Evolutionary conservation across 2,888 invertebrate genomes (phyloP).

Genomic region (Melinaea menophilus): DNA sequence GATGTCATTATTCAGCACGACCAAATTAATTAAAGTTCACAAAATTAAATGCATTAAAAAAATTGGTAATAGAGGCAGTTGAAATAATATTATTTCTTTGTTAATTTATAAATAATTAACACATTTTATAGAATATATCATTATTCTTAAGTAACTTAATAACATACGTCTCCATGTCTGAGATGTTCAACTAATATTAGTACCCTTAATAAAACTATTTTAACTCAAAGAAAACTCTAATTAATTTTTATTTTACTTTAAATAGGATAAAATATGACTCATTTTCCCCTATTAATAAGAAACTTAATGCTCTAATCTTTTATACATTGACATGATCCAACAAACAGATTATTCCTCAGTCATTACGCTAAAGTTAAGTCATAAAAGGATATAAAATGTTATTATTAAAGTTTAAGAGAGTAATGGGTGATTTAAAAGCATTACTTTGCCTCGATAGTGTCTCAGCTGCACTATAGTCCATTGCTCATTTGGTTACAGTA

Average conservation of each 20-base stretch:
- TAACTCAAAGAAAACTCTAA: neutral
- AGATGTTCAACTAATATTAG: too few relatives aligned
- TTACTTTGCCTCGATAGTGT: neutral
- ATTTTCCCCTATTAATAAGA: neutral
- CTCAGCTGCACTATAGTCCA: neutral
- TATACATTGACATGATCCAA: neutral
- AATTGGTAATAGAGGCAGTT: too few relatives aligned
- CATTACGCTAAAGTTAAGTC: neutral
- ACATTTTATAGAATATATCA: too few relatives aligned
- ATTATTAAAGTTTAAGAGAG: neutral
- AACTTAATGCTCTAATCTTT: neutral
- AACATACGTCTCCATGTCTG: too few relatives aligned
- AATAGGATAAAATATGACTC: neutral
- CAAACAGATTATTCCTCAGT: neutral
- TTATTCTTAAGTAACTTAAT: too few relatives aligned
- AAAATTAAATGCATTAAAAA: too few relatives aligned
- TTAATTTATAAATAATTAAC: too few relatives aligned
- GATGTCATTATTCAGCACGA: neutral
- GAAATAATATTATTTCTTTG: too few relatives aligned
- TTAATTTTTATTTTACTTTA: neutral
- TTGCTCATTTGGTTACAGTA: too few relatives aligned
- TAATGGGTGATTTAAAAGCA: neutral
- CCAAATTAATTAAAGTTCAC: neutral
- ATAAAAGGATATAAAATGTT: conserved; percentile 4
- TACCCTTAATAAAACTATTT: too few relatives aligned